Percentiles rank a stretch among this genome's conserved stretches.
These are phyloP conservation scores for Darwinula stevensoni DNA, from an alignment of 2,888 invertebrate species.

Conservation along the genomic window DNA sequence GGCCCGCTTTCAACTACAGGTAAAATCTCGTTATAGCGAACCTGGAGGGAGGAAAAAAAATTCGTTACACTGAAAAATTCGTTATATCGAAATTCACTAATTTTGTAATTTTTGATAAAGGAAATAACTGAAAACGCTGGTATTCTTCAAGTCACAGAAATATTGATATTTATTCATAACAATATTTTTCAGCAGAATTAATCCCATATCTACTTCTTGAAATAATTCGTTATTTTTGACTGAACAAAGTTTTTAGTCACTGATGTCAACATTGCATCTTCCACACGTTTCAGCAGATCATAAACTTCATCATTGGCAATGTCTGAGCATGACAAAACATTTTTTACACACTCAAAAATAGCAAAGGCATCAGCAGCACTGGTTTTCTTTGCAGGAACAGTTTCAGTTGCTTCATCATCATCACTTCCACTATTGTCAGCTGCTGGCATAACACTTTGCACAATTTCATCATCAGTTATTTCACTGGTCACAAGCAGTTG, in stretches of 20 bases:
- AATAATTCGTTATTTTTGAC: not conserved
- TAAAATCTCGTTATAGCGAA: no score
- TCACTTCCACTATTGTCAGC: conserved; percentile 1
- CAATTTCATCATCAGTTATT: not conserved
- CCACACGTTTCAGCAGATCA: not conserved
- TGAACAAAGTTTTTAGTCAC: not conserved
- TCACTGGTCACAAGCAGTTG: not conserved
- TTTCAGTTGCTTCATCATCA: not conserved
- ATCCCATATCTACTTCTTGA: no score
- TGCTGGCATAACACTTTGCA: conserved; percentile 1
- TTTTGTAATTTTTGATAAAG: no score
- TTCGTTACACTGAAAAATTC: no score
- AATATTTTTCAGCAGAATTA: no score
- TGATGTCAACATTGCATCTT: not conserved
- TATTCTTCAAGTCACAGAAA: no score
- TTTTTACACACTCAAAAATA: not conserved
- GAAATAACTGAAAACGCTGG: no score
- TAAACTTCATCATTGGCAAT: not conserved
- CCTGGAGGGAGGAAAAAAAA: no score
- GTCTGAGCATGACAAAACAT: not conserved
- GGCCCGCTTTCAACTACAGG: no score
- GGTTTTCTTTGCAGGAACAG: not conserved
- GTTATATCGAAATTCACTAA: no score
- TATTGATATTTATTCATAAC: no score
- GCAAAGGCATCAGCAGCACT: not conserved